These are phyloP conservation scores for Salvelinus alpinus DNA, from an alignment of 2,113 vertebrate genomes.

Conservation along the genomic window DNA sequence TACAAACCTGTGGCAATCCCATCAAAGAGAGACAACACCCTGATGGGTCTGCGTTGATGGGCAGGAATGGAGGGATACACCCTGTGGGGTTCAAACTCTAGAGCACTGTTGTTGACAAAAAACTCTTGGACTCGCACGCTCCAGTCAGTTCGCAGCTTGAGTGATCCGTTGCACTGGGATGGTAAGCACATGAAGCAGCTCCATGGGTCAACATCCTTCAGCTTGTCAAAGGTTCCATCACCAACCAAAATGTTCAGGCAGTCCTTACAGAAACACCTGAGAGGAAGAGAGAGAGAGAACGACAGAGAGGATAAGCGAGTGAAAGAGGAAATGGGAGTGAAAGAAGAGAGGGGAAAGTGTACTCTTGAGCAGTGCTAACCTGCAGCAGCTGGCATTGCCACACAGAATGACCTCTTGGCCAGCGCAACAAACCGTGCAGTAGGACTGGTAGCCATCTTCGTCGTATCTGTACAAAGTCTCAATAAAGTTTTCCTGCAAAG, in stretches of 20 bases:
- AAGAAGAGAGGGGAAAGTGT: not conserved
- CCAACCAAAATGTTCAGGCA: slow-evolving; percentile 88
- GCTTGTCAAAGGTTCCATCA: slow-evolving; percentile 73
- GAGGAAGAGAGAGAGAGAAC: not conserved
- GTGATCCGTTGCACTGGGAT: slow-evolving; percentile 70
- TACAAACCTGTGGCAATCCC: slow-evolving; percentile 89
- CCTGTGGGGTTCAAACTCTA: slow-evolving; percentile 89
- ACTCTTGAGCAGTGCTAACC: slow-evolving; percentile 64
- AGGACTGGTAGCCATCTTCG: slow-evolving; percentile 93
- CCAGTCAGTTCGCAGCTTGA: slow-evolving; percentile 87
- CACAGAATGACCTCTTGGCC: slow-evolving; percentile 89
- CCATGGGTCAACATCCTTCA: slow-evolving; percentile 89
- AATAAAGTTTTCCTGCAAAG: slow-evolving; percentile 83
- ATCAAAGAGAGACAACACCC: slow-evolving; percentile 92
- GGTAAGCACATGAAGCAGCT: slow-evolving; percentile 91
- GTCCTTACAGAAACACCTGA: slow-evolving; percentile 83
- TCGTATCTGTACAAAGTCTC: slow-evolving; percentile 93
- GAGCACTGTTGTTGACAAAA: slow-evolving; percentile 85
- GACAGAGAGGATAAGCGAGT: not conserved
- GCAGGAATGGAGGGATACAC: slow-evolving; percentile 87
- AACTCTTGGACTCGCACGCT: slow-evolving; percentile 85
- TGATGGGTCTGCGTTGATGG: slow-evolving; percentile 80
- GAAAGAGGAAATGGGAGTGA: not conserved
- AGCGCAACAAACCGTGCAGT: slow-evolving; percentile 90
- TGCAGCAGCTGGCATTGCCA: slow-evolving; percentile 87